These are phyloP conservation scores for Tubiluchus corallicola DNA, from an alignment of 2,888 invertebrate genomes.

Conservation along the genomic window DNA sequence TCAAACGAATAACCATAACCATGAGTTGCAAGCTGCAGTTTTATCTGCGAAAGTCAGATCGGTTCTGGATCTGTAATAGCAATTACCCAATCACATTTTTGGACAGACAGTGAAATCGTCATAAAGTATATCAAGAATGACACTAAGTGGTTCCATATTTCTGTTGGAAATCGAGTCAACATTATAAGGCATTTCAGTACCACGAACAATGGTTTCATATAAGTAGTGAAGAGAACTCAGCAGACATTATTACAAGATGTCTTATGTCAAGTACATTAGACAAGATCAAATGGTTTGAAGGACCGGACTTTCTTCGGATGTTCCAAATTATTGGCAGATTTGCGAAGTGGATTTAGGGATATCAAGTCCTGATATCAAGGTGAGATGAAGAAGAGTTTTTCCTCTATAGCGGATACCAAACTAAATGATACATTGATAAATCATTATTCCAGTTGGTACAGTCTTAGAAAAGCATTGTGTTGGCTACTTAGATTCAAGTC, in stretches of 20 bases:
- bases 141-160: slow-evolving; percentile 8
- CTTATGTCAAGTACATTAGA: background rate
- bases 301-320: background rate
- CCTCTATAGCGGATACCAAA: too few species aligned
- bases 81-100: background rate
- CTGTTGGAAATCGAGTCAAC: slow-evolving; percentile 7
- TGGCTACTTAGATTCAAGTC: too few species aligned
- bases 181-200: slow-evolving; percentile 5
- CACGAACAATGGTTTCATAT: slow-evolving; percentile 8
- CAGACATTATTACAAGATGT: slow-evolving; percentile 9
- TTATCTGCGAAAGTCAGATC: background rate
- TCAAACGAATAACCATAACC: slow-evolving; percentile 5
- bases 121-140: slow-evolving; percentile 7
- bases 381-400: too few species aligned
- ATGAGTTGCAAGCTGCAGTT: slow-evolving; percentile 8
- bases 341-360: too few species aligned
- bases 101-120: slow-evolving; percentile 5
- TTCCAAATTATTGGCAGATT: too few species aligned
- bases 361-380: too few species aligned
- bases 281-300: background rate
- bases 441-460: too few species aligned
- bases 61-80: slow-evolving; percentile 6
- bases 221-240: slow-evolving; percentile 5
- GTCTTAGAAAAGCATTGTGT: too few species aligned
- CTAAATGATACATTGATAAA: too few species aligned